Evolutionary conservation across 2,113 vertebrate species (phyloP), one percentile per base, ranked within the genome.

Genomic region (Ornithorhynchus anatinus): DNA sequence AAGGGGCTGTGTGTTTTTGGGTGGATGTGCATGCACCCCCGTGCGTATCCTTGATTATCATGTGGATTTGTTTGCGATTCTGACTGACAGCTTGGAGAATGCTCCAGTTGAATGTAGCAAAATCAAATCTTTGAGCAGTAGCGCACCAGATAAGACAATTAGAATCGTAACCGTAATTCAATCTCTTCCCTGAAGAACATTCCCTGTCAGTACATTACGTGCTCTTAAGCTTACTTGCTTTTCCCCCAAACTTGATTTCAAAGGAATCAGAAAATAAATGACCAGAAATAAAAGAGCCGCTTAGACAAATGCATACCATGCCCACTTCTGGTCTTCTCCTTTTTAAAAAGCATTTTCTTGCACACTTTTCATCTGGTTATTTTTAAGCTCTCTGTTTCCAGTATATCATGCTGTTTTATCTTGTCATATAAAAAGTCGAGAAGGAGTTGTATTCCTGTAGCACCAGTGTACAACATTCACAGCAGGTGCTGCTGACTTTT

Each of bases 401-500:
- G 19, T 16, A 7, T 78, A 52, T 76, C 60, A 71, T 72, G 79
- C 13, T 20, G 68, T 20, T 74, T 67, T 66, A 2, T 39, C 0
- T n/a, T 23, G 79, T 69, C 47, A 37, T 0, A 32, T 2, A 32
- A 2, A 27, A 25, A 36, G 0, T 25, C 33, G 65, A 22, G 0
- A 3, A 47, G 59, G 36, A 3, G 4, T 36, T 45, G 44, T 77
- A 87, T 77, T 48, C 6, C 82, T 68, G 78, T 0, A 31, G 44
- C 5, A 2, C 43, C 75, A 71, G 13, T 22, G 1, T 5, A 68
- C 81, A 84, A 82, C 84, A 53, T 84, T 50, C 23, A 42, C 67
- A 90, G 92, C 94, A 95, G 93, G 94, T 94, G 94, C 81, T 89
- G 94, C 93, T 94, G 94, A 93, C 93, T 94, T 90, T 88, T 87